Evolutionary conservation across 2,888 invertebrate genomes (phyloP).

Genomic region (Tricholauxania praeusta): DNA sequence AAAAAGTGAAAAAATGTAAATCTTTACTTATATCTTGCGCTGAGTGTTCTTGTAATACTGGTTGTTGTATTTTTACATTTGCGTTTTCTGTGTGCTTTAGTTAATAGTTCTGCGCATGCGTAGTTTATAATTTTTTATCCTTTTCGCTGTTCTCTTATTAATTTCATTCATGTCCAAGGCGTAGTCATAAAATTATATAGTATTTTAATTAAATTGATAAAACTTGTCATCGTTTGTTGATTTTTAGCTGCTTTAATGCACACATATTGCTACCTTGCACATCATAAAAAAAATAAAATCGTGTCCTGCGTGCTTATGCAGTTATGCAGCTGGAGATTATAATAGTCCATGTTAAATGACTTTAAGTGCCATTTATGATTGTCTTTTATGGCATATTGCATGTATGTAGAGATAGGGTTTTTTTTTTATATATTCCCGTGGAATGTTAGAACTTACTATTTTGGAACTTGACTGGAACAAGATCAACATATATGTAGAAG

Average conservation of each 20-base stretch:
- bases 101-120: neutral
- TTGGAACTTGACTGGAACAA: too few species aligned
- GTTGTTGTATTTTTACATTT: neutral
- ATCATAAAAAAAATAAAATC: neutral
- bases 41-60: too few species aligned
- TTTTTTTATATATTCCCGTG: too few species aligned
- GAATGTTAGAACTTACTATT: too few species aligned
- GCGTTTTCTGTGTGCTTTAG: neutral
- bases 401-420: too few species aligned
- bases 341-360: neutral
- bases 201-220: slow-evolving; percentile 37
- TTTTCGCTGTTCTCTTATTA: neutral
- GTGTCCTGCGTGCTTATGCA: neutral
- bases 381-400: neutral
- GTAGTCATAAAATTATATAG: slow-evolving; percentile 25
- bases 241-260: neutral
- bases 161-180: neutral
- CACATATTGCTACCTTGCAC: neutral
- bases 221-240: slow-evolving; percentile 18
- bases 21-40: too few species aligned
- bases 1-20: too few species aligned
- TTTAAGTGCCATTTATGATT: neutral
- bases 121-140: neutral
- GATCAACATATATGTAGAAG: too few species aligned
- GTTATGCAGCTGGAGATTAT: neutral